A percentile compares a stretch with the other conserved stretches of the same genome.
Evolutionary conservation across 2,797 vertebrate genomes (phyloP).

Genomic region (Rhynchonycteris naso): DNA sequence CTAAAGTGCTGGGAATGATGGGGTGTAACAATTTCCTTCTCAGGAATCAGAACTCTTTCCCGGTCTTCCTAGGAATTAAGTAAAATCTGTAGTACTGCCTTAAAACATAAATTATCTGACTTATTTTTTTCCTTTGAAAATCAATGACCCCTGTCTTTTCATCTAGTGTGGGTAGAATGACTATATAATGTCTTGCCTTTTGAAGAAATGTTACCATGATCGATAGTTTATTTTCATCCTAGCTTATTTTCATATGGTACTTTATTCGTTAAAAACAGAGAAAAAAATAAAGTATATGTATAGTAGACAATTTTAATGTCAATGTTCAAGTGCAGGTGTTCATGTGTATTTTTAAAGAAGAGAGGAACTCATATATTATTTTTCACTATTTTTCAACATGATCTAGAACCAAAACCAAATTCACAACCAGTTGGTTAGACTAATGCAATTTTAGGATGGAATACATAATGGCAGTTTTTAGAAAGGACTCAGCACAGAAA

Average conservation of each 20-base stretch:
- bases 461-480: background rate
- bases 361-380: rapidly evolving
- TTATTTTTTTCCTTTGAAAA: background rate
- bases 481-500: background rate
- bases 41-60: background rate
- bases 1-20: background rate
- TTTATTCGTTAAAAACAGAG: background rate
- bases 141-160: background rate
- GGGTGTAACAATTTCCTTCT: background rate
- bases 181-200: background rate
- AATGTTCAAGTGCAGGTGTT: background rate
- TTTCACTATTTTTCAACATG: background rate
- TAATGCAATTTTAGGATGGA: background rate
- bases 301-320: background rate
- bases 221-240: background rate
- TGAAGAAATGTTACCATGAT: background rate
- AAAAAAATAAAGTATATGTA: background rate
- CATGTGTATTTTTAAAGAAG: background rate
- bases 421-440: background rate
- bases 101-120: background rate
- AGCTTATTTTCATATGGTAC: background rate
- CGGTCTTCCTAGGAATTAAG: background rate
- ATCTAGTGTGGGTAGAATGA: background rate
- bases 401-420: background rate
- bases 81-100: background rate